phyloP scores from a whole-genome alignment of 2,888 invertebrate genomes.

The Baronia brevicornis region DNA sequence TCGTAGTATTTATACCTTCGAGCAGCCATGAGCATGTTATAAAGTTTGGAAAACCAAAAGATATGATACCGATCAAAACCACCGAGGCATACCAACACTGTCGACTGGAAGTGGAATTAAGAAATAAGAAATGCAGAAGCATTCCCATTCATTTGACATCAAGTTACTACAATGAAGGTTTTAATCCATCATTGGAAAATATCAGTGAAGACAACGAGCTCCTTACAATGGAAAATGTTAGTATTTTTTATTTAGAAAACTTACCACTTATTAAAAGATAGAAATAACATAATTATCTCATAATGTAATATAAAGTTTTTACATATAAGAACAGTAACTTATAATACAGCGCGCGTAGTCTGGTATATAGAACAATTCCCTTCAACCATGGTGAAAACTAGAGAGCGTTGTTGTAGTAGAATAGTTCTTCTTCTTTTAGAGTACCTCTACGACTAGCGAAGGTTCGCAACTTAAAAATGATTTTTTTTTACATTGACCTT shows the following conservation, averaged over 20 bases:
- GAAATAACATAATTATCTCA: background rate
- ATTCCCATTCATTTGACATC: conserved; percentile 62
- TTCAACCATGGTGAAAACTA: too few species aligned
- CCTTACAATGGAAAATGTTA: conserved; percentile 81
- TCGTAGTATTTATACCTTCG: conserved; percentile 81
- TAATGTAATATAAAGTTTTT: too few species aligned
- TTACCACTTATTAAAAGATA: background rate
- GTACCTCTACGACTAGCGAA: too few species aligned
- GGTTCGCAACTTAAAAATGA: too few species aligned
- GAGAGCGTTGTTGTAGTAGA: too few species aligned
- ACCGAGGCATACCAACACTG: conserved; percentile 33
- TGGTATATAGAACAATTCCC: too few species aligned
- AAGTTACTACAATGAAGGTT: conserved; percentile 50
- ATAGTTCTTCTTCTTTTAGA: too few species aligned
- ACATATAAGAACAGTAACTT: too few species aligned
- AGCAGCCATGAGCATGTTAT: conserved; percentile 79
- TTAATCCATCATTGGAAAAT: conserved; percentile 45
- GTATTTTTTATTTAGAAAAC: conserved; percentile 22
- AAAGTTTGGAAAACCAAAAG: conserved; percentile 64
- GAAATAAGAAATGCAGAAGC: conserved; percentile 50
- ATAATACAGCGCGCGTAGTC: too few species aligned
- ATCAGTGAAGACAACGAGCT: conserved; percentile 67
- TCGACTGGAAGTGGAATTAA: conserved; percentile 49
- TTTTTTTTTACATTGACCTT: too few species aligned
- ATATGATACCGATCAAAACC: conserved; percentile 37